Evolutionary conservation across 2,113 vertebrate genomes (phyloP).

Genomic region (rat (Rattus norvegicus)): GRCr8 NC_086037.1:59924001-59924500

Average conservation of each 20-base stretch:
- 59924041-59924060: not conserved
- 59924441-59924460: conserved; percentile 43
- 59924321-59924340: conserved; percentile 80
- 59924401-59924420: conserved; percentile 65
- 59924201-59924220: conserved; percentile 43
- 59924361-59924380: conserved; percentile 58
- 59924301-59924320: conserved; percentile 69
- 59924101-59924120: not conserved
- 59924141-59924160: not conserved
- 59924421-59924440: conserved; percentile 70
- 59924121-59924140: conserved; percentile 59
- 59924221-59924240: not conserved
- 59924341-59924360: conserved; percentile 81
- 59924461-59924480: not conserved
- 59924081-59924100: not conserved
- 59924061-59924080: not conserved
- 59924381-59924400: conserved; percentile 75
- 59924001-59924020: not conserved
- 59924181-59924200: conserved; percentile 51
- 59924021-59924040: not conserved
- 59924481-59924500: not conserved
- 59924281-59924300: conserved; percentile 73
- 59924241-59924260: conserved; percentile 62
- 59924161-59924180: conserved; percentile 57
- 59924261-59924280: conserved; percentile 70